Percentiles rank a stretch among this genome's conserved stretches.
phyloP scores from a whole-genome alignment of 2,797 vertebrate genomes.

The Sebastiscus albofasciatus region DNA sequence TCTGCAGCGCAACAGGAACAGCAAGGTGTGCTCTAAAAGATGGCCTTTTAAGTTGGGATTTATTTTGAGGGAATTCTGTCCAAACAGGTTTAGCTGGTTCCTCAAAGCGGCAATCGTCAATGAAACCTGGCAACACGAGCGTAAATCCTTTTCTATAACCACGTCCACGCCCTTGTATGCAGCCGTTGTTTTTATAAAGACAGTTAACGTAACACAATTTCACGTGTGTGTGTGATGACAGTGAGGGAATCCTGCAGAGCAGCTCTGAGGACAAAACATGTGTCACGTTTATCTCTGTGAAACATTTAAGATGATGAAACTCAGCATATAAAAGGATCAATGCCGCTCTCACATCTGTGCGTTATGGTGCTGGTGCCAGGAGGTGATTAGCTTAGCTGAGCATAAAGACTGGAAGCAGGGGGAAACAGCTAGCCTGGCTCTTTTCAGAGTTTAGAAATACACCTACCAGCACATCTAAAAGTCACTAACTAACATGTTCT shows the following conservation, averaged over 20 bases:
- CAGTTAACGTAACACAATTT: slow-evolving; percentile 8
- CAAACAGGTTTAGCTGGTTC: slow-evolving; percentile 63
- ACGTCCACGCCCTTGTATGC: slow-evolving; percentile 48
- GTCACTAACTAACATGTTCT: neutral
- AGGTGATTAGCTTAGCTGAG: neutral
- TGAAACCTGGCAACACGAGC: slow-evolving; percentile 41
- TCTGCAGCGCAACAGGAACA: slow-evolving; percentile 11
- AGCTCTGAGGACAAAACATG: slow-evolving; percentile 19
- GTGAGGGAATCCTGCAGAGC: slow-evolving; percentile 45
- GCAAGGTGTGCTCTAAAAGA: slow-evolving; percentile 29
- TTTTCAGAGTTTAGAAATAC: neutral
- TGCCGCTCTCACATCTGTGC: neutral
- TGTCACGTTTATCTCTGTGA: neutral
- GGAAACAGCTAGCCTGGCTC: neutral
- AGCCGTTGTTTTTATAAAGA: slow-evolving; percentile 14
- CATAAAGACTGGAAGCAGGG: neutral
- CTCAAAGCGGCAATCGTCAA: slow-evolving; percentile 38
- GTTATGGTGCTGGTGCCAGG: neutral
- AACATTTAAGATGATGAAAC: neutral
- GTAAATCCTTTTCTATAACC: slow-evolving; percentile 13
- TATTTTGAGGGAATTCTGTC: slow-evolving; percentile 30
- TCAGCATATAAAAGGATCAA: neutral
- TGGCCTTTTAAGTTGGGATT: slow-evolving; percentile 9
- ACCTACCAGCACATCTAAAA: neutral
- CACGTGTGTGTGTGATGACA: neutral